phyloP scores from a whole-genome alignment of 2,113 vertebrate species.

The Pseudopodoces humilis region DNA sequence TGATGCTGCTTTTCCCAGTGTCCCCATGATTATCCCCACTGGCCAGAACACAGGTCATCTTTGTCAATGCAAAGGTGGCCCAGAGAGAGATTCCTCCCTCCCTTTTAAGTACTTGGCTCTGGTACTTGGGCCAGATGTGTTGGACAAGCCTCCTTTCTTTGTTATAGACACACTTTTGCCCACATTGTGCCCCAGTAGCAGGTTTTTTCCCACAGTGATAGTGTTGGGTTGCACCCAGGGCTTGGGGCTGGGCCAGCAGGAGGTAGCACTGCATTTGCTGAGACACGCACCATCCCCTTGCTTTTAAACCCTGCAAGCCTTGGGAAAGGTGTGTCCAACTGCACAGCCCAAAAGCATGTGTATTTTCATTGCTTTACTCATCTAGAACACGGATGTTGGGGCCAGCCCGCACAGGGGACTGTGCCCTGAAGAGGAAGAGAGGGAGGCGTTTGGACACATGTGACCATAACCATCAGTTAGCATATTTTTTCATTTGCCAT shows the following conservation, averaged over 20 bases:
- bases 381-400: background rate
- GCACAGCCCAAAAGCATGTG: fast-evolving
- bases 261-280: fast-evolving
- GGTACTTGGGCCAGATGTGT: background rate
- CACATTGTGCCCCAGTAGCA: background rate
- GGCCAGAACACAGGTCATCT: background rate
- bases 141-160: background rate
- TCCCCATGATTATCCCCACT: background rate
- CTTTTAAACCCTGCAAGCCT: background rate
- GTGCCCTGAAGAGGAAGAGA: background rate
- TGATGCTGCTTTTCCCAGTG: background rate
- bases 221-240: background rate
- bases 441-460: background rate
- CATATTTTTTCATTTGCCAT: fast-evolving
- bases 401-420: background rate
- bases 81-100: background rate
- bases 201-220: background rate
- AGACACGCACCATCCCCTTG: background rate
- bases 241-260: background rate
- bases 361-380: background rate
- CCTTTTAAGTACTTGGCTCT: background rate
- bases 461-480: background rate
- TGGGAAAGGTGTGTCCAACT: background rate
- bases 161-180: background rate
- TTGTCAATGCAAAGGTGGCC: background rate